Base-by-base conservation (phyloP, 2,797 vertebrate genomes). In the Phataginus tetradactyla region DNA sequence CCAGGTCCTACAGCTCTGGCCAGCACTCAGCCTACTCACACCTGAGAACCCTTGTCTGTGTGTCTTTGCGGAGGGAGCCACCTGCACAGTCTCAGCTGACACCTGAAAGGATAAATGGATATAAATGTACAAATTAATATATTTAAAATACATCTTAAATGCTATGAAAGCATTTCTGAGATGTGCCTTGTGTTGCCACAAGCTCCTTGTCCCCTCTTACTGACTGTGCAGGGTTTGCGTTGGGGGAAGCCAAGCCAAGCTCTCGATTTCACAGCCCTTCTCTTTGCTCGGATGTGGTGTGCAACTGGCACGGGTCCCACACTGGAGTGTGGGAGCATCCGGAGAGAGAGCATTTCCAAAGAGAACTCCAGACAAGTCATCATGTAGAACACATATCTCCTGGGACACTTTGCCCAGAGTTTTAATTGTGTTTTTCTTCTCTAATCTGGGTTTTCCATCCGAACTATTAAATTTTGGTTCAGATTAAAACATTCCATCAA, bases 251-350 rank as follows among this genome's bases (percentile, higher is more conserved):
- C 63, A 45, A 79, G 69, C 89, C 64, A 77, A 86, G 63, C 79
- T 83, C 89, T 93, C 2, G 6, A 69, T 84, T 94, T 89, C 93
- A 75, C 53, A 84, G 93, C 25, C 64, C 64, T 96, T 42, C 81
- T 89, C 34, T 90, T 39, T 55, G 85, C 87, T 92, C 27, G 55
- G 88, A 86, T 91, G 94, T 97, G 95, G 90, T 94, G 89, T 88
- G 66, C 29, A 63, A 2, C 96, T 96, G 96, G 95, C 97, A 17
- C 0, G 0, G 39, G 55, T 74, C 96, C 96, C 96, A 64, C 3
- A 15, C 0, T 59, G 88, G 64, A 96, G 95, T 97, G 96, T 97
- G 97, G 97, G 96, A 97, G 97, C 90, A 91, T 96, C 97, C 69
- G 79, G 97, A 96, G 69, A 55, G 51, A 85, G 42, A 86, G 59